These are phyloP conservation scores for Aphrophora alni DNA, from an alignment of 2,888 invertebrate genomes.

Conservation along the genomic window DNA sequence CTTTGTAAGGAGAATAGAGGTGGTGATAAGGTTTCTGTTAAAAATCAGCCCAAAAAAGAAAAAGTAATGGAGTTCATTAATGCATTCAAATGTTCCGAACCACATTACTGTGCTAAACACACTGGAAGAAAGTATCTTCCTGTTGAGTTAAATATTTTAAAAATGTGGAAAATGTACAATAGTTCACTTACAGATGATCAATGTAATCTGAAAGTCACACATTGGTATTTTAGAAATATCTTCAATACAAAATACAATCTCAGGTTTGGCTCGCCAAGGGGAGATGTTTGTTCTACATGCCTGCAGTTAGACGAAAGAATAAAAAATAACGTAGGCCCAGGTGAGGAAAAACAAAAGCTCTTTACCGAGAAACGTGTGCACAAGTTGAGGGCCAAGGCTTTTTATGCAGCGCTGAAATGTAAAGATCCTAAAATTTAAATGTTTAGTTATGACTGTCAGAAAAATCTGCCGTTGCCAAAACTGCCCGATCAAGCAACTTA, in stretches of 20 bases:
- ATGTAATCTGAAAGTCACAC: no score
- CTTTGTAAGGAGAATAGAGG: constrained; percentile 12
- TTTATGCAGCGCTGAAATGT: neutral
- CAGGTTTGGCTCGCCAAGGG: neutral
- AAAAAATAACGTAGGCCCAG: neutral
- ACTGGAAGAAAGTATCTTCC: constrained; percentile 16
- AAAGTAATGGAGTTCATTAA: constrained; percentile 3
- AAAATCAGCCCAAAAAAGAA: constrained; percentile 9
- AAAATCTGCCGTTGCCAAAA: neutral
- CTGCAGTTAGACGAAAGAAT: neutral
- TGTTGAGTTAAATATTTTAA: neutral
- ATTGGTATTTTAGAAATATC: neutral
- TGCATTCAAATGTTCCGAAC: constrained; percentile 14
- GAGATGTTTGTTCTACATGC: neutral
- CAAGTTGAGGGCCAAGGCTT: neutral
- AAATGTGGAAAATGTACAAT: constrained; percentile 1
- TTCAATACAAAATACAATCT: neutral
- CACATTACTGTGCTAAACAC: constrained; percentile 14
- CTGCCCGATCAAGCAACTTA: constrained; percentile 50
- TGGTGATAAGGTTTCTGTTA: neutral
- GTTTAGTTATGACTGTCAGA: neutral
- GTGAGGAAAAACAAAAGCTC: neutral
- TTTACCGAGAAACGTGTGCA: neutral
- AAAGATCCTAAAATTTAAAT: neutral
- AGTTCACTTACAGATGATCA: constrained; percentile 11